Evolutionary conservation across 2,113 vertebrate genomes (phyloP).

Genomic region (Poicephalus meyeri): DNA sequence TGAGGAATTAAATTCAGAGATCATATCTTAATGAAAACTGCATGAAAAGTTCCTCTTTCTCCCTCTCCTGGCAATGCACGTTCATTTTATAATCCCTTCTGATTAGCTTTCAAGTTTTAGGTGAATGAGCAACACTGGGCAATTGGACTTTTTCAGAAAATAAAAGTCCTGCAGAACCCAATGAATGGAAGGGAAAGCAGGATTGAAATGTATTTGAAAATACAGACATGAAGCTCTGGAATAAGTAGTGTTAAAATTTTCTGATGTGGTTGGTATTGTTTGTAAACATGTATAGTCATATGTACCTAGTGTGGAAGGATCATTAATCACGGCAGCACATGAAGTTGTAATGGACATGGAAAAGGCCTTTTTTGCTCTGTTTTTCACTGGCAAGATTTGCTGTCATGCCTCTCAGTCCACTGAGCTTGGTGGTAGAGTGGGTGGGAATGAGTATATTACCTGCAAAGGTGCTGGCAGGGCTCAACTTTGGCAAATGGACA

Average conservation of each 20-base stretch:
- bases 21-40: not conserved
- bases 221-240: not conserved
- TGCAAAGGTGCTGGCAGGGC: not conserved
- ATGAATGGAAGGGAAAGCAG: not conserved
- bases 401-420: not conserved
- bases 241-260: not conserved
- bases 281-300: not conserved
- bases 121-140: not conserved
- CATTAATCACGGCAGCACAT: not conserved
- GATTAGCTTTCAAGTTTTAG: not conserved
- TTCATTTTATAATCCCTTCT: not conserved
- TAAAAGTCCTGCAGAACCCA: not conserved
- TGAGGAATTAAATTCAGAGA: not conserved
- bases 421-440: not conserved
- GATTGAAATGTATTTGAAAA: not conserved
- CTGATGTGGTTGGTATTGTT: not conserved
- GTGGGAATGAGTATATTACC: not conserved
- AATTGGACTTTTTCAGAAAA: not conserved
- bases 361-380: not conserved
- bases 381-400: not conserved
- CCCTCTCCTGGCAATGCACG: not conserved
- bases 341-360: not conserved
- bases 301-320: not conserved
- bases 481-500: not conserved
- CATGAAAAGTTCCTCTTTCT: not conserved